A percentile compares a stretch with the other conserved stretches of the same genome.
phyloP scores from a whole-genome alignment of 2,888 invertebrate genomes.

The Rotaria macrura region DNA sequence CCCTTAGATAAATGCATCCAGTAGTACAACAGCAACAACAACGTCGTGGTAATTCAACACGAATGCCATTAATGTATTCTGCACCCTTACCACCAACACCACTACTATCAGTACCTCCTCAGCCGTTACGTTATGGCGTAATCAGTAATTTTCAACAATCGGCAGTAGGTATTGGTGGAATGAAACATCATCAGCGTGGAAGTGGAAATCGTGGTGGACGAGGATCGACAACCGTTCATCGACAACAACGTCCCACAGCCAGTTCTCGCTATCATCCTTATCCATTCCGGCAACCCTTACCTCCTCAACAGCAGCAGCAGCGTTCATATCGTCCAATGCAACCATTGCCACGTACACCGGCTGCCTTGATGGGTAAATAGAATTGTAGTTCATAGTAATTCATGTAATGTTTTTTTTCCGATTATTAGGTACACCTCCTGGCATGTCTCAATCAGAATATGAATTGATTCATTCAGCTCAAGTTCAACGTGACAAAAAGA shows the following conservation, averaged over 20 bases:
- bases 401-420: too few species aligned
- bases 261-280: neutral
- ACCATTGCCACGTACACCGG: neutral
- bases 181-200: neutral
- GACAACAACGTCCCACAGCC: neutral
- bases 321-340: neutral
- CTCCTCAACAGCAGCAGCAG: neutral
- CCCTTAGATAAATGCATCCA: neutral
- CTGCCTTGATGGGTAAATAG: neutral
- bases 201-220: neutral
- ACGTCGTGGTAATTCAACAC: neutral
- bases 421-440: neutral
- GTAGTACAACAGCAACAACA: neutral
- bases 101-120: neutral
- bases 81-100: neutral
- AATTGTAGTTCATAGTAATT: too few species aligned
- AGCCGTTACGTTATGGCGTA: neutral
- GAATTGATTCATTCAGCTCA: neutral
- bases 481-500: slow-evolving; percentile 1
- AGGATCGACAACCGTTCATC: neutral
- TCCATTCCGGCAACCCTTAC: neutral
- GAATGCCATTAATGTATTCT: neutral
- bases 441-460: slow-evolving; percentile 1
- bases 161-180: neutral
- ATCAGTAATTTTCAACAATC: neutral